phyloP scores from a whole-genome alignment of 2,113 vertebrate species.

The Dromas ardeola region DNA sequence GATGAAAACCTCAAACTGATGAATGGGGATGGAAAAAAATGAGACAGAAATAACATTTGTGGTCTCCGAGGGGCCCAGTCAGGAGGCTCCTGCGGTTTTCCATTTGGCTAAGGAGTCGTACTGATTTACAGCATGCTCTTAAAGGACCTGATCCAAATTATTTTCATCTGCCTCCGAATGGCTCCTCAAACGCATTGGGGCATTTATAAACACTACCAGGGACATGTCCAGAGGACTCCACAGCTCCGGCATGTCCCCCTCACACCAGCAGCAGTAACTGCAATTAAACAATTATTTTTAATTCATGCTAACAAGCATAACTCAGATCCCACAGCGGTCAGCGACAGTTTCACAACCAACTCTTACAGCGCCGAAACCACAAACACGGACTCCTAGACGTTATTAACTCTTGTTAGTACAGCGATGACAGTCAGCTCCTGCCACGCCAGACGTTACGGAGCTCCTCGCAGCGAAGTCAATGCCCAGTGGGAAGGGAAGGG shows the following conservation, averaged over 20 bases:
- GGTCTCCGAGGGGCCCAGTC: not conserved
- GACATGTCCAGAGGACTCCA: not conserved
- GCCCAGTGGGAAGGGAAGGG: not conserved
- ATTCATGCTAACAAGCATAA: not conserved
- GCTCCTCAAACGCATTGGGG: not conserved
- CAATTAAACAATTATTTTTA: not conserved
- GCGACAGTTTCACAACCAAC: not conserved
- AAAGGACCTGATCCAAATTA: not conserved
- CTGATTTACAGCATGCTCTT: slow-evolving; percentile 48
- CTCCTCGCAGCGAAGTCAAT: not conserved
- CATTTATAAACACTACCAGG: not conserved
- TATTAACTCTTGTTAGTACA: not conserved
- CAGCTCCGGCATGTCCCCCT: not conserved
- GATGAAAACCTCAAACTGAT: slow-evolving; percentile 58
- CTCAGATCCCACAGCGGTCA: not conserved
- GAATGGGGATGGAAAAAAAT: not conserved
- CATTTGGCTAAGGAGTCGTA: not conserved
- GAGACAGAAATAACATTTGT: not conserved
- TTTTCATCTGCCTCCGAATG: not conserved
- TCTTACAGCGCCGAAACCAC: fast-evolving
- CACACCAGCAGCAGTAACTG: not conserved
- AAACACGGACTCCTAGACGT: not conserved
- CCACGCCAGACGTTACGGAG: fast-evolving
- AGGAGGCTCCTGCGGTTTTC: not conserved
- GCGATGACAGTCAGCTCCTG: not conserved